phyloP scores from a whole-genome alignment of 1,140 invertebrate genomes.

The Drosophila novamexicana region DNA sequence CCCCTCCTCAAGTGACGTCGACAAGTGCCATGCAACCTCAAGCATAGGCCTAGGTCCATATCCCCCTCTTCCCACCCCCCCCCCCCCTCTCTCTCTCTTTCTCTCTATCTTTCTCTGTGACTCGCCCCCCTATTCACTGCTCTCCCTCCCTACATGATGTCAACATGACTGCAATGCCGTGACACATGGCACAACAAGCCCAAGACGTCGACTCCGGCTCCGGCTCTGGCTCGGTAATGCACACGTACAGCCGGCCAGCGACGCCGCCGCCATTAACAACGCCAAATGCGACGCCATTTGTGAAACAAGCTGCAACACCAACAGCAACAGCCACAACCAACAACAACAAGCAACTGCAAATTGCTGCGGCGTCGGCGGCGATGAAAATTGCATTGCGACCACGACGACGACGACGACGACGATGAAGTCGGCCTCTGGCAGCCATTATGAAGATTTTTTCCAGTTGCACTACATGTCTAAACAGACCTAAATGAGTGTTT shows the following conservation, averaged over 20 bases:
- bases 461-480: slow-evolving; percentile 76
- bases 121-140: slow-evolving; percentile 9
- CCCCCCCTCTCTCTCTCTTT: background rate
- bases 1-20: slow-evolving; percentile 37
- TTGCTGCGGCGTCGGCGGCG: slow-evolving; percentile 56
- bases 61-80: background rate
- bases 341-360: slow-evolving; percentile 55
- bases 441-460: slow-evolving; percentile 81
- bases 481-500: slow-evolving; percentile 79
- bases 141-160: slow-evolving; percentile 64
- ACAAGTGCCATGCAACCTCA: slow-evolving; percentile 63
- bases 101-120: slow-evolving; percentile 15
- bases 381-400: slow-evolving; percentile 74
- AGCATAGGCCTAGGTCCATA: slow-evolving; percentile 33
- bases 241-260: slow-evolving; percentile 55
- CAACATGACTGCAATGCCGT: slow-evolving; percentile 80
- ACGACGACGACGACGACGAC: slow-evolving; percentile 19
- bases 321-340: slow-evolving; percentile 44
- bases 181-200: slow-evolving; percentile 82
- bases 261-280: slow-evolving; percentile 76
- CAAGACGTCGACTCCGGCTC: slow-evolving; percentile 62
- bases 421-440: slow-evolving; percentile 64
- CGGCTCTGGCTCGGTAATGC: slow-evolving; percentile 32
- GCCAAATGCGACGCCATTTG: slow-evolving; percentile 81
- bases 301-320: slow-evolving; percentile 74